Evolutionary conservation across 2,113 vertebrate genomes (phyloP), one percentile per base, ranked within the genome.

Genomic region (Aptenodytes forsteri): DNA sequence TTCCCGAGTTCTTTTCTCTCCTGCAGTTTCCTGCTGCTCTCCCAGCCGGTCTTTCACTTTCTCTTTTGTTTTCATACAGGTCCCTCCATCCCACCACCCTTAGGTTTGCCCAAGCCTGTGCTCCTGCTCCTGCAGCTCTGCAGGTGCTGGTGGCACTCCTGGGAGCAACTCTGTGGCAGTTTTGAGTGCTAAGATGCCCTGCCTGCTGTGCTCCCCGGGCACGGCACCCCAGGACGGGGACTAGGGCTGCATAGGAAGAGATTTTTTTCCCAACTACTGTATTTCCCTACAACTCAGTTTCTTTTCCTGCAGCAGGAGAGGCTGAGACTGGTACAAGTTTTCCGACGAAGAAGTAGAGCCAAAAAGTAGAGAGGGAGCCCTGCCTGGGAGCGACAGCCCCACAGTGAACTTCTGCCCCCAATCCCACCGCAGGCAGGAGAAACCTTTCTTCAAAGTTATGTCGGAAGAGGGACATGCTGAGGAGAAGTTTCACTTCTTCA

Each of bases 401-500:
- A 15, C 27, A 9, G 50, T 10, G 50, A 95, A 13, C 40, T 62
- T 25, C 78, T 96, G 79, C 29, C 46, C 50, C 23, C 0, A 5
- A 44, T 75, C 86, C 75, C 75, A 50, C 38, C 9, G 30, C 36
- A 32, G 73, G 76, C 86, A 90, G 83, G 67, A 86, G 66, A 61
- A 73, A 38, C 26, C 46, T 70, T 49, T 27, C 71, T 40, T 61
- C 54, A 42, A 13, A 40, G 64, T 40, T 73, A 10, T 92, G 83
- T 81, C 91, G 90, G 76, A 70, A 40, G 8, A 58, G 67, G 71
- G 89, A 52, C 0, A 4, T 25, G 75, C 88, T 79, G 83, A 62
- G 86, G 44, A 84, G 86, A 88, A 70, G 32, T 90, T 92, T 93
- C 71, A n/a, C 32, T 90, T 65, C 58, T 90, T 56, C 79, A 58